Base-by-base conservation (phyloP, 92 coral and sea anemone species). In the Porites evermanni region DNA sequence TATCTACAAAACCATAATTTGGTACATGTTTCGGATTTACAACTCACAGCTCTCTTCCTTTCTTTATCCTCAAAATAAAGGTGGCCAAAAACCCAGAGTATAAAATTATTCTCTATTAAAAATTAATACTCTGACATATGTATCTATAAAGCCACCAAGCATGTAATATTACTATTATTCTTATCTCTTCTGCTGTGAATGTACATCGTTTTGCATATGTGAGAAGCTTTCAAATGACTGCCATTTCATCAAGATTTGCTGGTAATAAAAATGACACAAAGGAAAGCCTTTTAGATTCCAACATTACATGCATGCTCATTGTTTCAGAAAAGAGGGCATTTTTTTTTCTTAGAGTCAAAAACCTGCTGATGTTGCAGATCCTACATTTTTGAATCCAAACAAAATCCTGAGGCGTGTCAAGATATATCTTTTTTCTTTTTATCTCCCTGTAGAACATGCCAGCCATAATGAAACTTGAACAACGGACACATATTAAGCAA, bases 81-180 rank as follows among this genome's bases (percentile, higher is more conserved):
- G 13, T 26, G 38, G n/a, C 21, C n/a, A 44, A 14, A 60, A 32
- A 70, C 21, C 10, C 56, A 53, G 32, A 66, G 73, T 24, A 70
- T 44, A 70, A 74, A 74, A 38, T 38, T 17, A 56, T 29, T 32
- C 14, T 23, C 12, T 44, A 23, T 19, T 13, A 9, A 70, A 67
- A 67, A 50, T 79, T 51, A 3, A 81, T 17, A 59, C 75, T 70
- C 78, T 23, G 56, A 56, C 18, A 18, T n/a, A 53, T 8, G 38
- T 38, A 38, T 38, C 50, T 7, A 68, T 75, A 81, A 69, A 73
- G 53, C 77, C 85, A 81, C 52, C 9, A 2, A 24, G 14, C 47
- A 38, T 4, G 47, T 3, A 38, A 38, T 38, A 38, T 38, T 70
- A 13, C 77, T 59, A 67, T 18, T 19, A 21, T 67, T 66, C 67